Evolutionary conservation across 2,797 vertebrate species (phyloP).

Genomic region (Eurystomus glaucurus): DNA sequence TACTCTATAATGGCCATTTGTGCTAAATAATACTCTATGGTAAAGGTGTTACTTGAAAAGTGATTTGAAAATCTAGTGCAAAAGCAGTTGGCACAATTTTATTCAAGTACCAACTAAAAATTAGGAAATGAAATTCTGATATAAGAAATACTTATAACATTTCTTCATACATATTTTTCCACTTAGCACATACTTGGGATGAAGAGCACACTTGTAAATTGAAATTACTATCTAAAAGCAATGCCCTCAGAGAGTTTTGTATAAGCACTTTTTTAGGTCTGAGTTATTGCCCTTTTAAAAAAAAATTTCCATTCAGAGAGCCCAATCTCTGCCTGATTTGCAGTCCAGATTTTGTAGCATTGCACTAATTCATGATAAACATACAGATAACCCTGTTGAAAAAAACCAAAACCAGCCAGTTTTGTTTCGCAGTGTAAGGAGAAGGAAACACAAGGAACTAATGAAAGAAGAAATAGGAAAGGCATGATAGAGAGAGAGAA

Average conservation of each 20-base stretch:
- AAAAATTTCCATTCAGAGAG: background rate
- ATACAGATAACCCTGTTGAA: background rate
- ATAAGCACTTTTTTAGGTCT: background rate
- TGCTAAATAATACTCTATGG: background rate
- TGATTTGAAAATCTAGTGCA: background rate
- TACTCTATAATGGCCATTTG: background rate
- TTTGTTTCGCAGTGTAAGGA: background rate
- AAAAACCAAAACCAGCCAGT: background rate
- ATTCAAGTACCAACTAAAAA: background rate
- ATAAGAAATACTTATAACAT: background rate
- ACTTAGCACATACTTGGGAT: background rate
- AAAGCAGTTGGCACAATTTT: background rate
- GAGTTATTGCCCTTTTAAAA: background rate
- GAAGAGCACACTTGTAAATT: background rate
- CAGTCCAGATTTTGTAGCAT: background rate
- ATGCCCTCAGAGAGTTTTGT: background rate
- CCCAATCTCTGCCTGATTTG: background rate
- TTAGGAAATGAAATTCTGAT: background rate
- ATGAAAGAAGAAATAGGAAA: background rate
- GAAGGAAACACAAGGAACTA: background rate
- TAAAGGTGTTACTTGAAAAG: background rate
- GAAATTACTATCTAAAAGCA: background rate
- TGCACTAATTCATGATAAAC: background rate
- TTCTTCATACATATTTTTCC: background rate
- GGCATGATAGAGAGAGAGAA: background rate